These are phyloP conservation scores for Chaunax sp. DNA, from an alignment of 2,797 vertebrate genomes.

Conservation along the genomic window DNA sequence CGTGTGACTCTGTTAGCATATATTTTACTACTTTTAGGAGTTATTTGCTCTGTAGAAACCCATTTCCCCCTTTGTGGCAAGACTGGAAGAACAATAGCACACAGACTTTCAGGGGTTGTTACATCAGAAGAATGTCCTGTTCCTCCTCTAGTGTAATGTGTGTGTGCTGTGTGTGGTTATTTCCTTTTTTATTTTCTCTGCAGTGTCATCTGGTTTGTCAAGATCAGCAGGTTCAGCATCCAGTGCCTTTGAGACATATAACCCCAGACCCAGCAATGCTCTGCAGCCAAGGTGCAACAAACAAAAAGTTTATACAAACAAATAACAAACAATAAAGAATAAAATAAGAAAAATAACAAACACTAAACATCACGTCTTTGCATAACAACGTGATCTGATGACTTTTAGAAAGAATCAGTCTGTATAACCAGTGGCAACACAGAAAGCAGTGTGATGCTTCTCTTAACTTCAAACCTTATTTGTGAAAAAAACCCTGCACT, in stretches of 20 bases:
- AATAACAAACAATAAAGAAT: too few relatives aligned
- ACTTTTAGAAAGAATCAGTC: not conserved
- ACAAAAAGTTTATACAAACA: too few relatives aligned
- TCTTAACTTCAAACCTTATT: not conserved
- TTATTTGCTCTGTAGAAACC: slow-evolving; percentile 16
- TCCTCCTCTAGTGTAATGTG: slow-evolving; percentile 14
- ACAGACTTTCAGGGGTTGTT: slow-evolving; percentile 12
- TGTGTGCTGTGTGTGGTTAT: slow-evolving; percentile 23
- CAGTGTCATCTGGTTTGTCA: slow-evolving; percentile 79
- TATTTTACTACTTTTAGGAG: not conserved
- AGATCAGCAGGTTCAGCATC: slow-evolving; percentile 80
- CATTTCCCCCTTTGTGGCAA: not conserved
- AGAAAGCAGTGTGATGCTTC: not conserved
- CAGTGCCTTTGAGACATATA: slow-evolving; percentile 84
- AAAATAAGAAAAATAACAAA: too few relatives aligned
- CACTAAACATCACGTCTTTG: too few relatives aligned
- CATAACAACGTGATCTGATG: not conserved
- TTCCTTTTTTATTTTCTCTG: slow-evolving; percentile 22
- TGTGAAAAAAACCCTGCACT: not conserved
- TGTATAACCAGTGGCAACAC: not conserved
- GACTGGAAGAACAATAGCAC: slow-evolving; percentile 35
- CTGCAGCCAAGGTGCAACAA: slow-evolving; percentile 74
- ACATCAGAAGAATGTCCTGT: slow-evolving; percentile 38
- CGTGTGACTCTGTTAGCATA: slow-evolving; percentile 1
- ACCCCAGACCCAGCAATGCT: slow-evolving; percentile 76